Evolutionary conservation across 1,140 invertebrate species (phyloP).

Genomic region (Popillia japonica): DNA sequence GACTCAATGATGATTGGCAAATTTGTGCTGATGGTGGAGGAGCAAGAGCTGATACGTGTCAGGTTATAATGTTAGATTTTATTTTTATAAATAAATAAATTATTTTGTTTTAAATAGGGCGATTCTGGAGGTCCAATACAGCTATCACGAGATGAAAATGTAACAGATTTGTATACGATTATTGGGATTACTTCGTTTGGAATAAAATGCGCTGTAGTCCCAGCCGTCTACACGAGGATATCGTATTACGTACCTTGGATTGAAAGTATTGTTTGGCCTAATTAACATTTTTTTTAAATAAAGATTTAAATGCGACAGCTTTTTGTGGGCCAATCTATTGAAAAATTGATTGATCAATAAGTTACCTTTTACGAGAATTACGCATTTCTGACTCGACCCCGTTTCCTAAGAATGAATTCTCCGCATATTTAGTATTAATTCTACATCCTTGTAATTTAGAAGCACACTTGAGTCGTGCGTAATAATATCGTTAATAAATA

Average conservation of each 20-base stretch:
- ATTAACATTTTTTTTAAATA: neutral
- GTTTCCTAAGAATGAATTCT: too few species aligned
- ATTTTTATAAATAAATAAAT: neutral
- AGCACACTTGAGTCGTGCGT: too few species aligned
- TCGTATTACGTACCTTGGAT: conserved; percentile 41
- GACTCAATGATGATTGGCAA: conserved; percentile 46
- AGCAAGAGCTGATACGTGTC: conserved; percentile 49
- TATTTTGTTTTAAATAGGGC: neutral
- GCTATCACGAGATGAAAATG: neutral
- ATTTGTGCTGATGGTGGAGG: conserved; percentile 46
- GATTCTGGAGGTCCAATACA: conserved; percentile 1
- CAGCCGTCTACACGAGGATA: conserved; percentile 41
- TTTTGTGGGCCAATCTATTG: neutral
- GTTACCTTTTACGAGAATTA: neutral
- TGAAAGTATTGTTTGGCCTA: conserved; percentile 42
- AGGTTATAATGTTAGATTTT: conserved; percentile 45
- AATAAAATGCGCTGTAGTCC: conserved; percentile 32
- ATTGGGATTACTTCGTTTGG: conserved; percentile 42
- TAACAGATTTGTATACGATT: conserved; percentile 48
- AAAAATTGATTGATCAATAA: neutral
- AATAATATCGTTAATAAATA: too few species aligned
- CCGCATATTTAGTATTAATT: neutral
- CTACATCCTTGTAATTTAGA: neutral
- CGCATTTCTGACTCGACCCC: neutral
- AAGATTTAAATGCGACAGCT: neutral